Conservation (phyloP, 1,140 invertebrate species). For the Nasonia giraulti region DNA sequence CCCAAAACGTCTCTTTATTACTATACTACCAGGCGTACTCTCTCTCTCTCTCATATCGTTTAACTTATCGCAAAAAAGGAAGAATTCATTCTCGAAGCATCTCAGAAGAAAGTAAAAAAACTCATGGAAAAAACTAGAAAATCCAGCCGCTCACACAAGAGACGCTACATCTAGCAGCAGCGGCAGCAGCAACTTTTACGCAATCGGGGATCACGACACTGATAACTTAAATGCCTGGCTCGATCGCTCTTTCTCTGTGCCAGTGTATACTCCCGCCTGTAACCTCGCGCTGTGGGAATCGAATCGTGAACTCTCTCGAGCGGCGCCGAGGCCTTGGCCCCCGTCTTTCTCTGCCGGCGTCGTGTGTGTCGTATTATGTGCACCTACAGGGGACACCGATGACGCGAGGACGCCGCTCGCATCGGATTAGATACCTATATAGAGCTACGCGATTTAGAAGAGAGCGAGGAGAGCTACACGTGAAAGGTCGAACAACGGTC, state of each 20-base stretch:
- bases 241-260: neutral
- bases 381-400: neutral
- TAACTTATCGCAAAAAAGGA: neutral
- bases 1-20: too few species aligned
- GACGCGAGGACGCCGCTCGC: neutral
- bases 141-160: too few species aligned
- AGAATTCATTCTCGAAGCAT: too few species aligned
- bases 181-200: slow-evolving; percentile 11
- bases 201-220: slow-evolving; percentile 45
- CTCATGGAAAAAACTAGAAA: neutral
- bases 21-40: too few species aligned
- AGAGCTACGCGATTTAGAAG: neutral
- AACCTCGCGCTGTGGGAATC: slow-evolving; percentile 44
- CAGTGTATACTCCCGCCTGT: neutral
- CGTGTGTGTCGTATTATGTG: neutral
- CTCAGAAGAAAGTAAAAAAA: neutral
- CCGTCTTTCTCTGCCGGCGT: neutral
- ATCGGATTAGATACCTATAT: neutral
- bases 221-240: slow-evolving; percentile 40
- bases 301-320: slow-evolving; percentile 36
- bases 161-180: too few species aligned
- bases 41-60: too few species aligned
- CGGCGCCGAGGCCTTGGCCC: slow-evolving; percentile 48
- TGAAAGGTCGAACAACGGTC: neutral
- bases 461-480: neutral